Evolutionary conservation across 2,888 invertebrate genomes (phyloP).

Genomic region (Microplitis deprimator): DNA sequence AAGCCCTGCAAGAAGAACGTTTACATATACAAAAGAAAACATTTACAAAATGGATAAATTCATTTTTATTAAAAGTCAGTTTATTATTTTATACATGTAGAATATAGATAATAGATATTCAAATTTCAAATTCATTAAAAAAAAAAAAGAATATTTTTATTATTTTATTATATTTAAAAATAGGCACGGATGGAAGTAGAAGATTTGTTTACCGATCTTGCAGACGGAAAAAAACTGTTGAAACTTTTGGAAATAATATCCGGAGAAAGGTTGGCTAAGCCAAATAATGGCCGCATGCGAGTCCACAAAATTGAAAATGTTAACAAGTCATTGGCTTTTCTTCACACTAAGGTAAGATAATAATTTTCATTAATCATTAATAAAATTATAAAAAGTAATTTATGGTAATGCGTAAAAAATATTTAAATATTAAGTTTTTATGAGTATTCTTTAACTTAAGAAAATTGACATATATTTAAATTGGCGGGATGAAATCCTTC

Average conservation of each 20-base stretch:
- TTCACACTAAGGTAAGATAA: constrained; percentile 87
- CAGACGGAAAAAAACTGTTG: constrained; percentile 92
- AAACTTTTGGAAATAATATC: constrained; percentile 98
- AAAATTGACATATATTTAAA: not conserved
- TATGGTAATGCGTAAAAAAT: not conserved
- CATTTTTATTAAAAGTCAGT: constrained; percentile 90
- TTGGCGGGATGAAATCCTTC: constrained; percentile 50
- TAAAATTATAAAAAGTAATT: no score
- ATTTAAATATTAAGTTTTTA: not conserved
- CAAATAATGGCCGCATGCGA: constrained; percentile 95
- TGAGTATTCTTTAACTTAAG: no score
- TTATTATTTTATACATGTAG: constrained; percentile 20
- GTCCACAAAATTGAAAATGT: constrained; percentile 99
- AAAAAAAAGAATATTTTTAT: not conserved
- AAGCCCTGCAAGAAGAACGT: constrained; percentile 97
- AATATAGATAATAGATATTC: no score
- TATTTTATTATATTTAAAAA: constrained; percentile 4
- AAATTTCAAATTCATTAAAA: not conserved
- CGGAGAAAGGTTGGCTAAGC: constrained; percentile 96
- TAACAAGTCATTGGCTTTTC: constrained; percentile 95
- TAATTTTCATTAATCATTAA: not conserved
- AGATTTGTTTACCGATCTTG: constrained; percentile 96
- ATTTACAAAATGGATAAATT: constrained; percentile 99
- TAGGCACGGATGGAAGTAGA: constrained; percentile 98
- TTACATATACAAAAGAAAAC: constrained; percentile 99